Conservation (phyloP, 30 jellyfish, hydroid and myxozoan genomes). For the Turritopsis rubra region DNA sequence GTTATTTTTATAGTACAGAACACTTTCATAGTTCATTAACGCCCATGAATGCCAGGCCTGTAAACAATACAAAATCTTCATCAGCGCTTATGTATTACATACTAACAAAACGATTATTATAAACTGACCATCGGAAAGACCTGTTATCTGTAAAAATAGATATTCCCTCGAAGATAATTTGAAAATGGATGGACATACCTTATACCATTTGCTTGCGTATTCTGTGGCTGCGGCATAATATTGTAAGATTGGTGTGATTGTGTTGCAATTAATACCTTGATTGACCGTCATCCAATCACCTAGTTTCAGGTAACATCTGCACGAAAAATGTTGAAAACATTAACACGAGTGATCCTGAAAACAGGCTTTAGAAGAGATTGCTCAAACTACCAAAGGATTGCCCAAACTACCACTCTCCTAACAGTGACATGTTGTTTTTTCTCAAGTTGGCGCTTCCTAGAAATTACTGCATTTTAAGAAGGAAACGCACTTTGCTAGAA, state of each 20-base stretch:
- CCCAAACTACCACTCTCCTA: too few species aligned
- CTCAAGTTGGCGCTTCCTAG: too few species aligned
- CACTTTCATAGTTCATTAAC: slow-evolving; percentile 95
- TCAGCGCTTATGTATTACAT: background rate
- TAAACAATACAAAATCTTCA: background rate
- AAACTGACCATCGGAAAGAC: background rate
- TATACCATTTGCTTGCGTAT: slow-evolving; percentile 78
- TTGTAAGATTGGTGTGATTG: slow-evolving; percentile 70
- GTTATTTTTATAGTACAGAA: slow-evolving; percentile 73
- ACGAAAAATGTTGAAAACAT: background rate
- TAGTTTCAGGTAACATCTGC: slow-evolving; percentile 72
- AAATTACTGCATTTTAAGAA: too few species aligned
- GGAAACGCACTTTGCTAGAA: slow-evolving; percentile 67
- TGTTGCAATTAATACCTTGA: slow-evolving; percentile 74
- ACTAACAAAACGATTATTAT: background rate
- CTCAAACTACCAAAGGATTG: too few species aligned
- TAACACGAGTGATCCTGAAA: background rate
- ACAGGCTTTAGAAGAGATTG: background rate
- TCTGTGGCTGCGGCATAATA: slow-evolving; percentile 89
- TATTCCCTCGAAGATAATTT: background rate
- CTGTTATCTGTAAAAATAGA: background rate
- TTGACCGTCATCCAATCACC: slow-evolving; percentile 90
- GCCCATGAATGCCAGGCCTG: slow-evolving; percentile 99
- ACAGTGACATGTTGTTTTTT: too few species aligned
- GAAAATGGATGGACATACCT: slow-evolving; percentile 34